Percentiles rank a stretch among this genome's conserved stretches.
Conservation (phyloP, 2,888 invertebrate genomes). For the Agrilus cyanescens region DNA sequence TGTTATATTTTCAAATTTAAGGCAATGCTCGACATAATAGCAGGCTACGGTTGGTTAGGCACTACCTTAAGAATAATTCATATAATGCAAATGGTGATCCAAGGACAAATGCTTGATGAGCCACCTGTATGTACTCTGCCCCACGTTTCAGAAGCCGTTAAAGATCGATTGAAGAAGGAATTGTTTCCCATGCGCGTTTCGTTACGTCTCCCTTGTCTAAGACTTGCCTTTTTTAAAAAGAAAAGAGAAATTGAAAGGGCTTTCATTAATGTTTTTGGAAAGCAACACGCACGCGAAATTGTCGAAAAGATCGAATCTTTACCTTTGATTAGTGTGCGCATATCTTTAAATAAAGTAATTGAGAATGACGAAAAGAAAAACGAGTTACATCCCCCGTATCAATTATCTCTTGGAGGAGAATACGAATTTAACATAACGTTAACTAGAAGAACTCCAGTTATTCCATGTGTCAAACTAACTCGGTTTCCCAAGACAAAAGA, state of each 20-base stretch:
- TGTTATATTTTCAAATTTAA: conserved; percentile 33
- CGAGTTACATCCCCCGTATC: too few relatives aligned
- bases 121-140: conserved; percentile 68
- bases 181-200: conserved; percentile 12
- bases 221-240: conserved; percentile 54
- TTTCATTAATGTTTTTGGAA: conserved; percentile 20
- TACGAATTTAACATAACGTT: conserved; percentile 26
- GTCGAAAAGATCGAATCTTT: conserved; percentile 23
- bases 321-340: conserved; percentile 22
- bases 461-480: conserved; percentile 57
- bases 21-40: conserved; percentile 93
- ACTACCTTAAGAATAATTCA: conserved; percentile 66
- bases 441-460: conserved; percentile 24
- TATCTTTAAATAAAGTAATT: too few relatives aligned
- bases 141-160: conserved; percentile 52
- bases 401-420: conserved; percentile 17
- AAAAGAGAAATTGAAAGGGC: conserved; percentile 28
- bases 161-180: conserved; percentile 46
- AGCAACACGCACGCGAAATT: conserved; percentile 20
- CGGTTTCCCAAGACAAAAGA: conserved; percentile 87
- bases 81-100: conserved; percentile 81
- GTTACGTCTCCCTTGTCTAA: conserved; percentile 24
- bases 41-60: conserved; percentile 82
- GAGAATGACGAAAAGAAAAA: too few relatives aligned
- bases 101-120: conserved; percentile 78